phyloP scores from a whole-genome alignment of 2,113 vertebrate genomes.

The Podarcis muralis region DNA sequence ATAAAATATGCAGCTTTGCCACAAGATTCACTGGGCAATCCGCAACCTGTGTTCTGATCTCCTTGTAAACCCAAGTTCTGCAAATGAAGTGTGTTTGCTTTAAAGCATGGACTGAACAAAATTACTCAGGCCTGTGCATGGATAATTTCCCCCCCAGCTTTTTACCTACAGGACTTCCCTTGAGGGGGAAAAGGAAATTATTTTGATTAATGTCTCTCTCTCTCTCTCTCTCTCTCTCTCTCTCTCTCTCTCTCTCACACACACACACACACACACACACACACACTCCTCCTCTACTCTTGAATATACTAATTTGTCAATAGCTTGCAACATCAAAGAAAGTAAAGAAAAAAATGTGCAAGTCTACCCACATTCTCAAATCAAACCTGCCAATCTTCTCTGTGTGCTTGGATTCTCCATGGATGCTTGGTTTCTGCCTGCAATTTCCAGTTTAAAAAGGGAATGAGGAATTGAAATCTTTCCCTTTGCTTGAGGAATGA shows the following conservation, averaged over 20 bases:
- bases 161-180: conserved; percentile 65
- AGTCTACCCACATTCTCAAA: not conserved
- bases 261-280: conserved; percentile 10
- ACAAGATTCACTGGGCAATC: too few species aligned
- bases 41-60: too few species aligned
- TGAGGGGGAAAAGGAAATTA: conserved; percentile 63
- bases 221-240: too few species aligned
- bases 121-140: not conserved
- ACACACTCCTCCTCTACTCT: conserved; percentile 36
- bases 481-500: conserved; percentile 62
- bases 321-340: conserved; percentile 63
- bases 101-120: too few species aligned
- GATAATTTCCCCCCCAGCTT: conserved; percentile 59
- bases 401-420: not conserved
- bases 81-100: too few species aligned
- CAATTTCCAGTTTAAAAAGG: conserved; percentile 61
- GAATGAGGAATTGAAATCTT: conserved; percentile 67
- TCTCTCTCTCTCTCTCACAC: not conserved
- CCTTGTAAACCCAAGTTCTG: too few species aligned
- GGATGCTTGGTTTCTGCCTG: conserved; percentile 63
- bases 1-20: too few species aligned
- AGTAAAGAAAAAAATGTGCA: conserved; percentile 44
- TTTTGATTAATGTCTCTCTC: conserved; percentile 60
- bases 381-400: conserved; percentile 53
- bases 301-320: conserved; percentile 68